Base-by-base conservation (phyloP, 37 sponge, comb jelly and placozoan genomes). In the Spongilla lacustris region DNA sequence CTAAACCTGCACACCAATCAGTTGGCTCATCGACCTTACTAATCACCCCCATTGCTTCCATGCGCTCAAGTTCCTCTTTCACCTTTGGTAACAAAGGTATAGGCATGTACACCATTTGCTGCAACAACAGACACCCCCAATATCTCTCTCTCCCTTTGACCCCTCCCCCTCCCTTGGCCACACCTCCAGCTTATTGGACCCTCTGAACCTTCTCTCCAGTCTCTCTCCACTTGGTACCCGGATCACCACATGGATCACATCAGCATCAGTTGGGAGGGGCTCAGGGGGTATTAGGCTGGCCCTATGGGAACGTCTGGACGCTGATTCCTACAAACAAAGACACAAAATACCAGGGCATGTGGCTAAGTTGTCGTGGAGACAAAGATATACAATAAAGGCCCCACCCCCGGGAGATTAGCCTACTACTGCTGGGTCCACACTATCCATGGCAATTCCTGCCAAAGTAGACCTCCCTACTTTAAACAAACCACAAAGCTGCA, bases 171-270 rank as follows among this genome's bases (percentile, higher is more conserved):
- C 41, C 41, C 41, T 41, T 41, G 41, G 41, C 41, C 41, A 41
- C 41, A 90, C 94, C 78, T 94, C 74, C 26, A 94, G 76, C 19
- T 84, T 79, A 69, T 94, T 88, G 2, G 78, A 71, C 29, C 33
- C 36, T 11, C 14, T 58, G 80, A 94, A 94, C 36, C 87, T 78
- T 21, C 94, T 78, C 50, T 94, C 94, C 23, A 94, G 48, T 66
- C 91, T 82, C 27, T 69, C 38, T 33, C 91, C 88, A 10, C 67
- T 73, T 30, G 91, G 83, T 12, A 83, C 73, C 36, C 82, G 28
- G 32, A 83, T 76, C 32, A 86, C 9, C 14, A 90, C 77, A 22
- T 81, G 76, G 22, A 89, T 73, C 67, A 73, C 72, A 11, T 37
- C 4, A 36, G 75, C 35, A 74, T 75, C 79, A 33, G 26, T 23